Evolutionary conservation across 1,140 invertebrate species (phyloP), one percentile per base, ranked within the genome.

Genomic region (Drosophila baimaii): DNA sequence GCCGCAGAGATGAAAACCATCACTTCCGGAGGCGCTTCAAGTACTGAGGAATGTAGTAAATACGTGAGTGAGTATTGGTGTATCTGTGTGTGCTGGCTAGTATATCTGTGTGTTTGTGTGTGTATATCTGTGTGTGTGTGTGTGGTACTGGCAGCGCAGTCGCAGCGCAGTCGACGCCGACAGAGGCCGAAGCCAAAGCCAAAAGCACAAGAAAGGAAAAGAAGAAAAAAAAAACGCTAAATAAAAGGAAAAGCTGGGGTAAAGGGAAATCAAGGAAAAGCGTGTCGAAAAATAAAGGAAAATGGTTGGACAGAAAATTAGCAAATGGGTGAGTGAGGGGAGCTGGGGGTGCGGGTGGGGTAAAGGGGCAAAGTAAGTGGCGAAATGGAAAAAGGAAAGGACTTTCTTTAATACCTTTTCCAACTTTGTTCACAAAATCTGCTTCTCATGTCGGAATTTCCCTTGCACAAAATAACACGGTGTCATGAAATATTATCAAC

Each of bases 21-120:
- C 88, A 90, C 88, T 90, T 90, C 88, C 88, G 88, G 88, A 90
- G 88, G 88, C 88, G 89, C 88, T 90, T 84, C 88, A 91, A 89
- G 79, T 81, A 90, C 88, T 90, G 88, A 90, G 82, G 88, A 90
- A 83, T 88, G 83, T 89, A 82, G 82, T 86, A 82, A 77, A 81
- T 85, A 81, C 74, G 70, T 78, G 78, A 77, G 78, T 61, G 57
- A 57, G 57, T 77, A 49, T 79, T 71, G 51, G 74, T 79, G 76
- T 70, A 47, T 69, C 65, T 68, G 51, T 76, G 56, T 58, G 69
- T 58, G 66, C 63, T 41, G 27, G 43, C 41, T 39, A 37, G 43
- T 47, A 19, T 39, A 43, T 51, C 43, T 65, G 41, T 56, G 37
- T 69, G 54, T 56, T 23, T 73, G 17, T 35, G 19, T 10, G 12